Conservation (phyloP, 2,888 invertebrate species). For the Pachycephus smyrnensis region DNA sequence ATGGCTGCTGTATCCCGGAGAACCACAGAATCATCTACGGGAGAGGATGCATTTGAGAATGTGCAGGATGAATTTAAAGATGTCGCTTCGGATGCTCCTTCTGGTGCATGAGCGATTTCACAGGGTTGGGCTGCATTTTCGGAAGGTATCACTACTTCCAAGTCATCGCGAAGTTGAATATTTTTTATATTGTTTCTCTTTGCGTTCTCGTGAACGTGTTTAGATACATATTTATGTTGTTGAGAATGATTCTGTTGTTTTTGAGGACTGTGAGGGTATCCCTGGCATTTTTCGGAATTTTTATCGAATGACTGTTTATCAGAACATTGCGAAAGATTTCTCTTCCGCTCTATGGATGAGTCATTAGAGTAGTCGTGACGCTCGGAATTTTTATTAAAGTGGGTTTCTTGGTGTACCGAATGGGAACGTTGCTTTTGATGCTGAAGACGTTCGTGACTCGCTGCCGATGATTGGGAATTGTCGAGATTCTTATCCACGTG, state of each 20-base stretch:
- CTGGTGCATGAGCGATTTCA: conserved; percentile 60
- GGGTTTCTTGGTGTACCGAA: conserved; percentile 33
- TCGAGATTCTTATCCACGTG: conserved; percentile 39
- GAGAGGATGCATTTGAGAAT: conserved; percentile 53
- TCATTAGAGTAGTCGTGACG: conserved; percentile 37
- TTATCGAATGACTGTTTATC: conserved; percentile 38
- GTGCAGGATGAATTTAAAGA: conserved; percentile 51
- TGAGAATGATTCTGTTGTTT: conserved; percentile 36
- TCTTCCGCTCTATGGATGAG: conserved; percentile 5
- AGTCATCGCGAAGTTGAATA: conserved; percentile 39
- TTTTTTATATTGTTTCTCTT: conserved; percentile 41
- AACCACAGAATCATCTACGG: conserved; percentile 54
- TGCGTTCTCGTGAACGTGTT: conserved; percentile 40
- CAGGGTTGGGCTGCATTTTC: conserved; percentile 61
- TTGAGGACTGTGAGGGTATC: conserved; percentile 44
- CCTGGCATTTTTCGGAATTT: conserved; percentile 40
- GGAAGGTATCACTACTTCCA: conserved; percentile 56
- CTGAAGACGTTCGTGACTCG: conserved; percentile 24
- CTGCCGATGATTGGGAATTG: conserved; percentile 29
- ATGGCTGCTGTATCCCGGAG: conserved; percentile 61
- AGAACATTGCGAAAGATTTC: conserved; percentile 32
- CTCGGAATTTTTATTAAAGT: conserved; percentile 33
- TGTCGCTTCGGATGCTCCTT: conserved; percentile 55
- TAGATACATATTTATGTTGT: conserved; percentile 44
- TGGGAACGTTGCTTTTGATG: conserved; percentile 31